Percentiles rank a stretch among this genome's conserved stretches.
Conservation (phyloP, 2,797 vertebrate genomes). For the Peromyscus nudipes region DNA sequence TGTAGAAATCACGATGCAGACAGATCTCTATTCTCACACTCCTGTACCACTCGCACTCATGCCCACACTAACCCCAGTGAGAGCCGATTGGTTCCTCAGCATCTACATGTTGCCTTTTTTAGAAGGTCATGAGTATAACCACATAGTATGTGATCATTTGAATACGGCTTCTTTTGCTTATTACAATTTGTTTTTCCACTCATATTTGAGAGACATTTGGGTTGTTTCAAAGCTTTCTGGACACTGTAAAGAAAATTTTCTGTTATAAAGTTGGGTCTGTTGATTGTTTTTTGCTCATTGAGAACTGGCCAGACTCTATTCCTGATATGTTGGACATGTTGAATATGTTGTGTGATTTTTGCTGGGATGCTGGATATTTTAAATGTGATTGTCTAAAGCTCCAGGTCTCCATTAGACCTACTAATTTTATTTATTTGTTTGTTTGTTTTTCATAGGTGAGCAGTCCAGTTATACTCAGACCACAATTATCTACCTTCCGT, state of each 20-base stretch:
- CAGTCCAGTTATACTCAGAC: neutral
- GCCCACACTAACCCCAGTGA: neutral
- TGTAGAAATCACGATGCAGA: neutral
- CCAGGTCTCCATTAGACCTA: neutral
- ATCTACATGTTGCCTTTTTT: neutral
- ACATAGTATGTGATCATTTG: neutral
- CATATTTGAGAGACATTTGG: neutral
- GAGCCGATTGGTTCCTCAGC: neutral
- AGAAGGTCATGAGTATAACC: neutral
- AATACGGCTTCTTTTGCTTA: neutral
- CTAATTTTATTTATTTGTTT: neutral
- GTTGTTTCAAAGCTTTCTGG: neutral
- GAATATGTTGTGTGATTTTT: neutral
- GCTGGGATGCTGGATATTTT: neutral
- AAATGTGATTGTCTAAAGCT: neutral
- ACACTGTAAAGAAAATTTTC: neutral
- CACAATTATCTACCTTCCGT: neutral
- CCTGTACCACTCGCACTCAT: neutral
- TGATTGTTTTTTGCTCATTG: neutral
- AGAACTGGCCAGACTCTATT: neutral
- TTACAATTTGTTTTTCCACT: neutral
- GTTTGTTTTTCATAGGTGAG: neutral
- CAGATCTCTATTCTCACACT: neutral
- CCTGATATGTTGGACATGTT: neutral
- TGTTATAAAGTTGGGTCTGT: neutral